Percentiles rank a stretch among this genome's conserved stretches.
Evolutionary conservation across 2,797 vertebrate species (phyloP).

Genomic region (Pangasius macronema): DNA sequence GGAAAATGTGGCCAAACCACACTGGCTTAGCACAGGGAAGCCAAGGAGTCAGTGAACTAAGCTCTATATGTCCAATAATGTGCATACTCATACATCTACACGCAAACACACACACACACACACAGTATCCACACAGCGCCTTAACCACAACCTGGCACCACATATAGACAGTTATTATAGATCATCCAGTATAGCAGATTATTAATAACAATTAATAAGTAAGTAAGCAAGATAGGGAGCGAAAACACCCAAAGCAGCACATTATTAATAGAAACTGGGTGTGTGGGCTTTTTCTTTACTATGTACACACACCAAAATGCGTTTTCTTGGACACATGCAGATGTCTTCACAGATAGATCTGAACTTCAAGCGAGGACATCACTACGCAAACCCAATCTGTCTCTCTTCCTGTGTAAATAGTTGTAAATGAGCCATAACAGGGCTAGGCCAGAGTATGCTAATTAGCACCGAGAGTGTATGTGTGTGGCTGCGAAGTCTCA

Average conservation of each 20-base stretch:
- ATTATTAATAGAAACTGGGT: neutral
- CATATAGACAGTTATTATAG: neutral
- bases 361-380: constrained; percentile 3
- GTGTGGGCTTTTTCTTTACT: neutral
- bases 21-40: constrained; percentile 68
- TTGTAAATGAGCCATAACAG: constrained; percentile 43
- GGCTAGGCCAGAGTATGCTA: constrained; percentile 66
- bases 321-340: neutral
- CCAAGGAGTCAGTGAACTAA: constrained; percentile 67
- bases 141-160: neutral
- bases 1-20: constrained; percentile 70
- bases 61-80: constrained; percentile 44
- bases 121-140: neutral
- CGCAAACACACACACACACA: neutral
- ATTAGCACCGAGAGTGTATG: constrained; percentile 70
- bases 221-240: neutral
- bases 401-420: constrained; percentile 38
- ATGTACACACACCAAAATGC: neutral
- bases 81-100: neutral
- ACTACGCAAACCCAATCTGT: constrained; percentile 25
- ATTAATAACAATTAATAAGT: neutral
- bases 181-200: neutral
- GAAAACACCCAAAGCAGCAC: neutral
- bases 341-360: constrained; percentile 57
- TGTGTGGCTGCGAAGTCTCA: constrained; percentile 74